These are phyloP conservation scores for Drosophila mimetica DNA, from an alignment of 2,888 invertebrate genomes.

Conservation along the genomic window DNA sequence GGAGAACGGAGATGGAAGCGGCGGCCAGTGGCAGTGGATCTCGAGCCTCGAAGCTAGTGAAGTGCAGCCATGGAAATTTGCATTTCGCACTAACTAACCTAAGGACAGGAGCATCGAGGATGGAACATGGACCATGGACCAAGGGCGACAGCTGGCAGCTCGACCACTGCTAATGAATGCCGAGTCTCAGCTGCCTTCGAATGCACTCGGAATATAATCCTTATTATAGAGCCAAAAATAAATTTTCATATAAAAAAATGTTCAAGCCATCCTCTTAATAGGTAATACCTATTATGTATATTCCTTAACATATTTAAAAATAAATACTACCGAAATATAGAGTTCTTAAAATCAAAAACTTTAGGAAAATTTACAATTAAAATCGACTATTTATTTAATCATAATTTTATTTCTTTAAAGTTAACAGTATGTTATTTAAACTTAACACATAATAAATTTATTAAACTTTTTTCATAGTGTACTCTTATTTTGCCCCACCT, in stretches of 20 bases:
- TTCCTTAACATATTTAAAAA: no score
- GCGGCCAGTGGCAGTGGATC: slow-evolving; percentile 13
- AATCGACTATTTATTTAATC: no score
- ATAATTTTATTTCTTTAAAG: no score
- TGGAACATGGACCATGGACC: slow-evolving; percentile 6
- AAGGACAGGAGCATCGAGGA: slow-evolving; percentile 36
- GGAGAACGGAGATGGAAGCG: neutral
- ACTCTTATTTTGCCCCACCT: neutral
- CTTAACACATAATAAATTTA: no score
- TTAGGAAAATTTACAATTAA: no score
- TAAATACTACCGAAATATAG: no score
- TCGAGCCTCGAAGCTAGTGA: slow-evolving; percentile 46
- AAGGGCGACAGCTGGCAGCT: slow-evolving; percentile 49
- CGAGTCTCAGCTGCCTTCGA: slow-evolving; percentile 18
- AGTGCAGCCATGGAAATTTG: slow-evolving; percentile 59
- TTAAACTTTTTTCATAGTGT: slow-evolving; percentile 1
- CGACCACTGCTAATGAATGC: slow-evolving; percentile 66
- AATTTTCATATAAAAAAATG: neutral
- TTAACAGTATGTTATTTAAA: no score
- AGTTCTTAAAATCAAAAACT: no score
- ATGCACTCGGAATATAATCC: slow-evolving; percentile 5
- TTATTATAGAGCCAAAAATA: no score
- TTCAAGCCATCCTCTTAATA: no score
- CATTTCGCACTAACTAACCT: slow-evolving; percentile 68
- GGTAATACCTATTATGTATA: no score